Evolutionary conservation across 2,888 invertebrate genomes (phyloP).

Genomic region (Listrodromus nycthemerus): DNA sequence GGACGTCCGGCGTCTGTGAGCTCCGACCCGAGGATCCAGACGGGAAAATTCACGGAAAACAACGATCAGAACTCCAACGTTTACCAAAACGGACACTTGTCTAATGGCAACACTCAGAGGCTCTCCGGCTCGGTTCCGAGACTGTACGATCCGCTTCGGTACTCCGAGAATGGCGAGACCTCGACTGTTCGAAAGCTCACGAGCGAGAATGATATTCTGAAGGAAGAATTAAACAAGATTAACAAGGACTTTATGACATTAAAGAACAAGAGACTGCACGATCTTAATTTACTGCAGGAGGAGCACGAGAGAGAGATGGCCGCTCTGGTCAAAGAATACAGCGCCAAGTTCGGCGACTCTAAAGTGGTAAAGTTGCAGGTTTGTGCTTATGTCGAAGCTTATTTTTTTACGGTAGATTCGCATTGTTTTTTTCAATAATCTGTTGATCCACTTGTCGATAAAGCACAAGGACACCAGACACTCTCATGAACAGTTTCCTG

Average conservation of each 20-base stretch:
- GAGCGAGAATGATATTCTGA: conserved; percentile 86
- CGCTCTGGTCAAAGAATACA: conserved; percentile 82
- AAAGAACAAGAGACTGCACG: conserved; percentile 92
- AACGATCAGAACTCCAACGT: conserved; percentile 82
- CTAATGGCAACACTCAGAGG: conserved; percentile 74
- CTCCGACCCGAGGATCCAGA: conserved; percentile 79
- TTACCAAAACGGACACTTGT: conserved; percentile 79
- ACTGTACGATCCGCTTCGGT: conserved; percentile 83
- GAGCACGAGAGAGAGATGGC: conserved; percentile 84
- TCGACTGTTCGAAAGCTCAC: conserved; percentile 85
- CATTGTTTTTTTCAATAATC: not conserved
- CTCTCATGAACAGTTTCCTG: too few relatives aligned
- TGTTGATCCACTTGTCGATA: too few relatives aligned
- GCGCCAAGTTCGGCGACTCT: conserved; percentile 80
- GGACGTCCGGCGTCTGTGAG: conserved; percentile 72
- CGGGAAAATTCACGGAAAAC: conserved; percentile 80
- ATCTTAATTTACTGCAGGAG: conserved; percentile 88
- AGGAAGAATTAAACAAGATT: conserved; percentile 89
- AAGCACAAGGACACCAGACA: too few relatives aligned
- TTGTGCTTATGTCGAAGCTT: conserved; percentile 39
- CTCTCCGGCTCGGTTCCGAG: conserved; percentile 78
- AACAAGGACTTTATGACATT: conserved; percentile 91
- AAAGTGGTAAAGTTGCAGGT: conserved; percentile 83
- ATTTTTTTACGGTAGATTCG: conserved; percentile 15
- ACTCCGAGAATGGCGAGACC: conserved; percentile 83